These are phyloP conservation scores for Peromyscus maniculatus DNA, from an alignment of 2,113 vertebrate genomes.

Conservation along the genomic window DNA sequence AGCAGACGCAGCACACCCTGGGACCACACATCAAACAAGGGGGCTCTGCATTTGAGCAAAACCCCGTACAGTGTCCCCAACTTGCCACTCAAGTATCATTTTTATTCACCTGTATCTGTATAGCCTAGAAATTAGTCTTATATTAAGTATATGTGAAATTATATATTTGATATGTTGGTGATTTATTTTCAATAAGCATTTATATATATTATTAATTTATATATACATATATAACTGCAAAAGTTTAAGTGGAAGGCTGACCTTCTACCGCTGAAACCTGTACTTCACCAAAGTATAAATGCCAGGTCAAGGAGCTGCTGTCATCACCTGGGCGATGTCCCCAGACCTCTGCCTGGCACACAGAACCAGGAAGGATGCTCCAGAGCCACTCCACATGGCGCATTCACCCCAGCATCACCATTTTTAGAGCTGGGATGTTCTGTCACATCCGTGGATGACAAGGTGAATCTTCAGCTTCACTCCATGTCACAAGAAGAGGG, in stretches of 20 bases:
- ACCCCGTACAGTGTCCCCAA: too few species aligned
- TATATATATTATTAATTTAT: background rate
- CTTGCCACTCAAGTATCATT: background rate
- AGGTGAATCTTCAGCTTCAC: background rate
- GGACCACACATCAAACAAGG: background rate
- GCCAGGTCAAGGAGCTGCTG: background rate
- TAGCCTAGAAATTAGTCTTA: background rate
- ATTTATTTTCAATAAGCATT: background rate
- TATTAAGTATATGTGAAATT: background rate
- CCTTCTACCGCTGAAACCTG: background rate
- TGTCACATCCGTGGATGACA: background rate
- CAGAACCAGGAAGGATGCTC: background rate
- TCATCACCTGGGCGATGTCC: too few species aligned
- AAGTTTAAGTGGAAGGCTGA: conserved; percentile 30
- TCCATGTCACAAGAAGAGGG: background rate
- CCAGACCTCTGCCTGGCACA: background rate
- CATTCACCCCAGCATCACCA: background rate
- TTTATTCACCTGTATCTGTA: background rate
- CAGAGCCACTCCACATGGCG: background rate
- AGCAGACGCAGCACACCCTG: background rate
- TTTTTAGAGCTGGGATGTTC: background rate
- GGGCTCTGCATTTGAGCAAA: background rate
- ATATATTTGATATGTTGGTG: background rate
- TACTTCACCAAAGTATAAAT: background rate
- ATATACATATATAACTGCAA: background rate